These are phyloP conservation scores for Cepaea hortensis DNA, from an alignment of 2,888 invertebrate species.

Conservation along the genomic window DNA sequence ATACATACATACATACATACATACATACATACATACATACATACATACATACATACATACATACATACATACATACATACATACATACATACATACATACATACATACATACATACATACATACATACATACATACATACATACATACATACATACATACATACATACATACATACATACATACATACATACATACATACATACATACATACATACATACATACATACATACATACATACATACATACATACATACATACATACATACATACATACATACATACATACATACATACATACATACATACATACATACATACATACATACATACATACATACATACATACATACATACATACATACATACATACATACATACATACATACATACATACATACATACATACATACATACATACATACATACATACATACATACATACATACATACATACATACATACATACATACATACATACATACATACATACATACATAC, in stretches of 20 bases:
- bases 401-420: slow-evolving; percentile 11
- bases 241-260: background rate
- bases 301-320: slow-evolving; percentile 1
- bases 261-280: background rate
- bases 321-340: background rate
- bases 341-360: slow-evolving; percentile 14
- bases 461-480: slow-evolving; percentile 19
- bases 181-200: background rate
- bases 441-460: slow-evolving; percentile 14
- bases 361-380: slow-evolving; percentile 14
- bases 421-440: slow-evolving; percentile 14
- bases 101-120: slow-evolving; percentile 10
- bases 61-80: slow-evolving; percentile 7
- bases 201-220: slow-evolving; percentile 4
- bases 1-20: slow-evolving; percentile 17
- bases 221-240: background rate
- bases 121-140: slow-evolving; percentile 3
- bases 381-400: slow-evolving; percentile 16
- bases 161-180: background rate
- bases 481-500: slow-evolving; percentile 19
- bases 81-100: slow-evolving; percentile 2
- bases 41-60: slow-evolving; percentile 17
- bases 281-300: background rate
- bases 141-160: slow-evolving; percentile 2
- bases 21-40: slow-evolving; percentile 10